Percentiles rank a stretch among this genome's conserved stretches.
Evolutionary conservation across 2,113 vertebrate genomes (phyloP).

Genomic region (Pseudorhombus dupliciocellatus): DNA sequence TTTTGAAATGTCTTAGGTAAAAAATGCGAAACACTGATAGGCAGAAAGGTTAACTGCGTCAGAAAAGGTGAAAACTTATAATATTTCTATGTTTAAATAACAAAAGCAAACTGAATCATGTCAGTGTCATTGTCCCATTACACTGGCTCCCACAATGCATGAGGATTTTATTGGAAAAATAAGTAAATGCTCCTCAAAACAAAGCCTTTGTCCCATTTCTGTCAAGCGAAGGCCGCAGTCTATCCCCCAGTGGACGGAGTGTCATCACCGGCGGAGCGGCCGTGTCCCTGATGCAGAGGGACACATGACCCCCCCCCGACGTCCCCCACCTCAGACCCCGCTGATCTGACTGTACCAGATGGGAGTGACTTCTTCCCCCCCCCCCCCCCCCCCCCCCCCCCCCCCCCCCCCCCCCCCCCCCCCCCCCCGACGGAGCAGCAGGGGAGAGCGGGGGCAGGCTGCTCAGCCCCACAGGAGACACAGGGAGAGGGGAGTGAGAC

Average conservation of each 20-base stretch:
- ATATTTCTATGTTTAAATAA: too few relatives aligned
- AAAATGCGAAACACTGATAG: too few relatives aligned
- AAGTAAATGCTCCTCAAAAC: conserved; percentile 9
- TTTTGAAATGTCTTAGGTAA: too few relatives aligned
- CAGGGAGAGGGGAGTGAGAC: conserved; percentile 32
- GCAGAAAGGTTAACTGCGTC: too few relatives aligned
- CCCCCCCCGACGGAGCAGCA: conserved; percentile 55
- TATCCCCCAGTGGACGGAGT: conserved; percentile 39
- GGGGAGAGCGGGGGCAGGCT: not conserved
- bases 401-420: conserved; percentile 12
- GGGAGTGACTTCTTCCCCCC: conserved; percentile 74
- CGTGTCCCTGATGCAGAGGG: conserved; percentile 70
- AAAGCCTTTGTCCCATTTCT: conserved; percentile 39
- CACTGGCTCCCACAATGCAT: too few relatives aligned
- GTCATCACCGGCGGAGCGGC: conserved; percentile 41
- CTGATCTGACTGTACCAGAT: conserved; percentile 80
- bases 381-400: conserved; percentile 34
- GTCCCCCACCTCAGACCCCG: conserved; percentile 59
- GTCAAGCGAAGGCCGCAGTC: conserved; percentile 22
- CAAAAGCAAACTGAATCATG: too few relatives aligned
- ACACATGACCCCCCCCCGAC: conserved; percentile 61
- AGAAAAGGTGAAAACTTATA: too few relatives aligned
- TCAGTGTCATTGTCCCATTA: too few relatives aligned
- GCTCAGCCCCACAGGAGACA: conserved; percentile 26
- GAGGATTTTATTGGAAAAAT: not conserved